Conservation (phyloP, 2,113 vertebrate species). For the Etheostoma spectabile region DNA sequence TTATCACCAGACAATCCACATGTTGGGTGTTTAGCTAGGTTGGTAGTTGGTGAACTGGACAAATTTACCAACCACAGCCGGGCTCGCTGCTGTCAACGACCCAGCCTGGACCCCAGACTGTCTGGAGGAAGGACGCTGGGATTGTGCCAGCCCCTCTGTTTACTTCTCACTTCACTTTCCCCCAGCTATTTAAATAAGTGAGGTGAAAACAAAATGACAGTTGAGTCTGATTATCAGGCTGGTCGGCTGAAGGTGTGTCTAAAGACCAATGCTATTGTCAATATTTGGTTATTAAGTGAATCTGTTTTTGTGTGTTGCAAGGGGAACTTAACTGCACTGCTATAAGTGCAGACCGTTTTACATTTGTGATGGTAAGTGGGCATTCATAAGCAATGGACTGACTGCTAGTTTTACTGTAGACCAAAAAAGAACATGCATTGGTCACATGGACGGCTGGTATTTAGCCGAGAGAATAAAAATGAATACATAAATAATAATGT, state of each 20-base stretch:
- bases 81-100: neutral
- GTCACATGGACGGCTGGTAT: too few species aligned
- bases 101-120: neutral
- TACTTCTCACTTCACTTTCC: neutral
- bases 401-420: neutral
- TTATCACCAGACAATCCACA: accelerated
- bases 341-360: neutral
- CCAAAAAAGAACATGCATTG: neutral
- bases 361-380: neutral
- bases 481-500: neutral
- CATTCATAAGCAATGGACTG: neutral
- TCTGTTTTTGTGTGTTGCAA: neutral
- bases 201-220: neutral
- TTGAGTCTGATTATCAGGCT: neutral
- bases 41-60: neutral
- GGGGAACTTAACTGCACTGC: neutral
- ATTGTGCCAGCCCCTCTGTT: neutral
- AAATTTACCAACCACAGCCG: neutral
- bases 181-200: neutral
- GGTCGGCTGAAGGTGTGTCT: neutral
- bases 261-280: neutral
- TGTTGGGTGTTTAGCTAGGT: neutral
- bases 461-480: neutral
- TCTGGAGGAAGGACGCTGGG: neutral
- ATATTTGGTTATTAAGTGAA: neutral